Evolutionary conservation across 37 sponge, comb jelly and placozoan species (phyloP).

Genomic region (Ianthella basta): DNA sequence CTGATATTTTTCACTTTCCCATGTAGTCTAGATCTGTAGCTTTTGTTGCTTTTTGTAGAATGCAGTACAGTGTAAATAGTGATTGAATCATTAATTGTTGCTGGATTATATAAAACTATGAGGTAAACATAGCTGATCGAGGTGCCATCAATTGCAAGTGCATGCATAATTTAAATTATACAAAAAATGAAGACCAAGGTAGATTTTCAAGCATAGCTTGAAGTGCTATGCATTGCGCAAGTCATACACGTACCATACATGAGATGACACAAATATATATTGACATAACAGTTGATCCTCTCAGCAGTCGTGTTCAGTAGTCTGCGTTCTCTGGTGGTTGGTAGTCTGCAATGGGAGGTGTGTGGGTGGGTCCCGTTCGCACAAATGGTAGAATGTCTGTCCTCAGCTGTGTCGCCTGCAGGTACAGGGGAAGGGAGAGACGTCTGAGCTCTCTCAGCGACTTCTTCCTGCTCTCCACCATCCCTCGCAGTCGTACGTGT

Average conservation of each 20-base stretch:
- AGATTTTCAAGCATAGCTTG: too few relatives aligned
- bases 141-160: not conserved
- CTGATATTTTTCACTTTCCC: not conserved
- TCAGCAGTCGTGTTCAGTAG: too few relatives aligned
- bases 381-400: constrained; percentile 68
- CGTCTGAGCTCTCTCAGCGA: constrained; percentile 79
- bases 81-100: not conserved
- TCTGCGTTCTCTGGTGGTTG: constrained; percentile 72
- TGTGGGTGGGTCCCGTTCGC: constrained; percentile 52
- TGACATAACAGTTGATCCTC: too few relatives aligned
- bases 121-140: not conserved
- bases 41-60: not conserved
- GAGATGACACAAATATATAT: too few relatives aligned
- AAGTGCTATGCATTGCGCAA: too few relatives aligned
- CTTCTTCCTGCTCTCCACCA: constrained; percentile 58
- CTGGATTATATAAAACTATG: not conserved
- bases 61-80: not conserved
- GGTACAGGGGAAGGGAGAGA: constrained; percentile 63
- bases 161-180: too few relatives aligned
- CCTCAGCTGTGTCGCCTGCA: constrained; percentile 56
- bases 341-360: constrained; percentile 72
- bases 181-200: too few relatives aligned
- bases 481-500: constrained; percentile 31
- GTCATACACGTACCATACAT: too few relatives aligned
- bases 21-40: not conserved